A percentile compares a stretch with the other conserved stretches of the same genome.
Evolutionary conservation across 2,888 invertebrate species (phyloP).

Genomic region (Bellardia bayeri): DNA sequence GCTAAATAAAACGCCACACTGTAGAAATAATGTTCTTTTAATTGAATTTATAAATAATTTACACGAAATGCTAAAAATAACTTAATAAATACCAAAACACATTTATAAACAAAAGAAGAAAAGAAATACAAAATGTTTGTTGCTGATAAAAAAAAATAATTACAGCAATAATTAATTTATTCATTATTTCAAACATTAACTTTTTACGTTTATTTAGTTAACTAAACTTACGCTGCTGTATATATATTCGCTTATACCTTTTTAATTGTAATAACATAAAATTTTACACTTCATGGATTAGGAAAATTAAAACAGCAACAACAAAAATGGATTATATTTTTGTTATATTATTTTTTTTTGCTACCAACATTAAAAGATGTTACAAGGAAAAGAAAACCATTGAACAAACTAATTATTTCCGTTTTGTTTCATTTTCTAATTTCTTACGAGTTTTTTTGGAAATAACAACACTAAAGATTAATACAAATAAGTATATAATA

Average conservation of each 20-base stretch:
- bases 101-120: neutral
- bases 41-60: conserved; percentile 26
- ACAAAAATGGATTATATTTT: neutral
- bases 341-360: neutral
- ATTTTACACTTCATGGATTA: conserved; percentile 58
- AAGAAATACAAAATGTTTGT: conserved; percentile 2
- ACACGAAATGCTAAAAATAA: neutral
- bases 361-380: conserved; percentile 28
- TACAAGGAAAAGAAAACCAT: conserved; percentile 26
- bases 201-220: conserved; percentile 30
- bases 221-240: neutral
- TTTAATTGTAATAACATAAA: conserved; percentile 42
- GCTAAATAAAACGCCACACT: neutral
- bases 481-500: neutral
- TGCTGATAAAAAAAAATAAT: conserved; percentile 11
- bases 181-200: conserved; percentile 48
- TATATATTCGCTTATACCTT: conserved; percentile 21
- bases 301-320: conserved; percentile 26
- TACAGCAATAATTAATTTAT: conserved; percentile 50
- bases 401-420: conserved; percentile 58
- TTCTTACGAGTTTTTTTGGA: neutral
- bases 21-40: neutral
- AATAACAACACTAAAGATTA: neutral
- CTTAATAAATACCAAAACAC: neutral
- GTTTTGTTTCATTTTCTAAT: conserved; percentile 6